Evolutionary conservation across 2,797 vertebrate genomes (phyloP).

Genomic region (Ptychobarbus kaznakovi): DNA sequence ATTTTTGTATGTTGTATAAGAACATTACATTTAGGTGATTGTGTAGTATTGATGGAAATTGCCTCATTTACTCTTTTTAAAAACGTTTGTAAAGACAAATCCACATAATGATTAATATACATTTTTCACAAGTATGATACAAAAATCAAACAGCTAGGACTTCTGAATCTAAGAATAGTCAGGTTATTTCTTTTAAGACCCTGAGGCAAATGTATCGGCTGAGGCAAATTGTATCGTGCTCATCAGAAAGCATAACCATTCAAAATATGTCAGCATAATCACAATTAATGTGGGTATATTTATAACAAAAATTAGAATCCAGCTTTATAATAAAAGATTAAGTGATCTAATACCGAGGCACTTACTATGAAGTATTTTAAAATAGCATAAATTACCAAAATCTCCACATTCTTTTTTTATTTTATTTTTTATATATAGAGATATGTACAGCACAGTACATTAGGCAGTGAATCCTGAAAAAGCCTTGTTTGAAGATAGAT

Average conservation of each 20-base stretch:
- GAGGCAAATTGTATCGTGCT: conserved; percentile 11
- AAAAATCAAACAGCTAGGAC: not conserved
- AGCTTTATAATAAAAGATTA: not conserved
- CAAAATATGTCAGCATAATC: not conserved
- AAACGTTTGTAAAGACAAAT: not conserved
- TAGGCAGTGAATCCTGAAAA: not conserved
- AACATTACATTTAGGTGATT: not conserved
- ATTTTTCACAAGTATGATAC: not conserved
- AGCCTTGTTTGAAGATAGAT: not conserved
- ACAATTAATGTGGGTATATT: not conserved
- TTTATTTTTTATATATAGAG: not conserved
- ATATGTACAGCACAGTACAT: not conserved
- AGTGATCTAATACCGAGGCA: not conserved
- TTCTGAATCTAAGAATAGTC: not conserved
- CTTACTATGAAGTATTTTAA: not conserved
- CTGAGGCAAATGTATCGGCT: conserved; percentile 6
- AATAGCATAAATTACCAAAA: not conserved
- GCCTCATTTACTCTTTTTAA: not conserved
- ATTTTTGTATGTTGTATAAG: not conserved
- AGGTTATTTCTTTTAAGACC: not conserved
- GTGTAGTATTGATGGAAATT: not conserved
- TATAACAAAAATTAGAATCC: not conserved
- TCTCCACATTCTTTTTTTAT: not conserved
- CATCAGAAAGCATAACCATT: not conserved
- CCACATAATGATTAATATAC: not conserved